A percentile compares a stretch with the other conserved stretches of the same genome.
These are phyloP conservation scores for Dendrolimus punctatus DNA, from an alignment of 1,140 invertebrate species.

Conservation along the genomic window DNA sequence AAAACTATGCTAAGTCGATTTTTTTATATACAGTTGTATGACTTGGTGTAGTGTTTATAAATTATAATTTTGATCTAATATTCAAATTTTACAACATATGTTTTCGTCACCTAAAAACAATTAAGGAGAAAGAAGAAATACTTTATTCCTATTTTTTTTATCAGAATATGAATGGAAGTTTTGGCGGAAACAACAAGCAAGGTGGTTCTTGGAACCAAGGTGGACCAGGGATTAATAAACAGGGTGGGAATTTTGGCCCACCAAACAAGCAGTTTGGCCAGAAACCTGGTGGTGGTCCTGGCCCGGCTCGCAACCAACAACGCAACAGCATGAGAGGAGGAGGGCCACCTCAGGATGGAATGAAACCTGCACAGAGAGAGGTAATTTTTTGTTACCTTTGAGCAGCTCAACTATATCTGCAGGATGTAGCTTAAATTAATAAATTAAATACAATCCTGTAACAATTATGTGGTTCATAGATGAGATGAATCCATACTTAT, in stretches of 20 bases:
- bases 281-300: constrained; percentile 20
- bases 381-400: constrained; percentile 18
- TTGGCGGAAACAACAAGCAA: constrained; percentile 35
- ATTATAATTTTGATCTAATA: no score
- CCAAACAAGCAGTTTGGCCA: constrained; percentile 29
- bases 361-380: constrained; percentile 49
- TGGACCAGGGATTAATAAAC: constrained; percentile 27
- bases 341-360: constrained; percentile 15
- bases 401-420: no score
- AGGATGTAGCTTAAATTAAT: no score
- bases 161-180: constrained; percentile 59
- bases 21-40: no score
- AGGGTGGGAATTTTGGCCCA: constrained; percentile 15
- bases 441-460: no score
- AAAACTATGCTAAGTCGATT: no score
- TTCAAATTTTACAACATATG: no score
- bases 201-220: constrained; percentile 22
- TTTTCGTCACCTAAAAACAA: no score
- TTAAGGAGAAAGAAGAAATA: no score
- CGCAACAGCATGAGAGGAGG: constrained; percentile 25
- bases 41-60: no score
- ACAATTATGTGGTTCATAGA: no score
- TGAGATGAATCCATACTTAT: no score
- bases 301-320: constrained; percentile 36
- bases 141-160: constrained; percentile 5